phyloP scores from a whole-genome alignment of 2,113 vertebrate genomes.

The Tonatia bakeri region DNA sequence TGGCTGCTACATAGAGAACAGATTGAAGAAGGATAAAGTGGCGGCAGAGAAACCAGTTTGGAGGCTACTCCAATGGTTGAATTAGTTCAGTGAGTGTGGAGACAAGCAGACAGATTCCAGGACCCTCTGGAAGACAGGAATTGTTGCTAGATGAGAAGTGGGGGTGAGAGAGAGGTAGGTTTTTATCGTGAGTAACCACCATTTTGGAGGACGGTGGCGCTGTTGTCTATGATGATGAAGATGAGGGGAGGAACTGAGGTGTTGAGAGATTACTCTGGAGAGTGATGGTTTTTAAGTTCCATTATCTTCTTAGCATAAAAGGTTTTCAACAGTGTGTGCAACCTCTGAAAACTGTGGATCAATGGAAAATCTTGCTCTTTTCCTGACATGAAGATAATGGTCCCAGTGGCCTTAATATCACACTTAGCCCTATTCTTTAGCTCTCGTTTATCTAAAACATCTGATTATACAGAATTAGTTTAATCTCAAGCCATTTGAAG shows the following conservation, averaged over 20 bases:
- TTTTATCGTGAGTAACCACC: not conserved
- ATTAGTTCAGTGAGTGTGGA: not conserved
- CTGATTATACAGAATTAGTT: constrained; percentile 8
- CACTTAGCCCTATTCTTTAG: not conserved
- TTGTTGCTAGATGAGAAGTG: not conserved
- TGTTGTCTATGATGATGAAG: not conserved
- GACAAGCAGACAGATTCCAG: not conserved
- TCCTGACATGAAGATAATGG: not conserved
- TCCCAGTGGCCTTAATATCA: not conserved
- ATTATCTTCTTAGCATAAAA: not conserved
- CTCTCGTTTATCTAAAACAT: not conserved
- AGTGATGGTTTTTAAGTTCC: not conserved
- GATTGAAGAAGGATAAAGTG: not conserved
- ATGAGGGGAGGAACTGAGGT: not conserved
- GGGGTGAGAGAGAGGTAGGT: not conserved
- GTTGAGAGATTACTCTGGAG: not conserved
- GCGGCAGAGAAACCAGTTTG: not conserved
- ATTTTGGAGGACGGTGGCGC: not conserved
- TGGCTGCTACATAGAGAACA: not conserved
- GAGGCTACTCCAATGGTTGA: not conserved
- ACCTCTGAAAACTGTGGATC: not conserved
- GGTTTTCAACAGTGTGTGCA: not conserved
- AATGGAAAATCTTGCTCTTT: not conserved
- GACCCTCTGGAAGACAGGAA: not conserved
- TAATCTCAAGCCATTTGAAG: not conserved